phyloP scores from a whole-genome alignment of 2,113 vertebrate genomes.

The Typhlomys cinereus region DNA sequence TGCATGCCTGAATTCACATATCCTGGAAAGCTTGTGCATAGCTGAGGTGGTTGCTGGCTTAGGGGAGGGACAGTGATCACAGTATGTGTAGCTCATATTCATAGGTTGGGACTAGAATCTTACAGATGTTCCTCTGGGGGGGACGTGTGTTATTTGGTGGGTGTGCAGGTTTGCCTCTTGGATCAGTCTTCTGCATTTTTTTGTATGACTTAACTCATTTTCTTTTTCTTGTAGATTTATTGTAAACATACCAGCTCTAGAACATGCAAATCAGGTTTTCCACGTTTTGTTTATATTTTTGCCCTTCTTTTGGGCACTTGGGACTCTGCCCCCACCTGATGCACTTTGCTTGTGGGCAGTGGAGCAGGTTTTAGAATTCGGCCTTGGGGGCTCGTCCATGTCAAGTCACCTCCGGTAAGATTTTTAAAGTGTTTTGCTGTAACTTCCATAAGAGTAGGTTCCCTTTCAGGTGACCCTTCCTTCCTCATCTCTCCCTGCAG shows the following conservation, averaged over 20 bases:
- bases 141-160: not conserved
- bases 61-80: not conserved
- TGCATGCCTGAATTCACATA: not conserved
- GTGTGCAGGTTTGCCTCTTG: not conserved
- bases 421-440: slow-evolving; percentile 50
- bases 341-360: slow-evolving; percentile 95
- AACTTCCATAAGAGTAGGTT: slow-evolving; percentile 63
- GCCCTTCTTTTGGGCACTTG: slow-evolving; percentile 95
- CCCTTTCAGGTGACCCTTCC: slow-evolving; percentile 78
- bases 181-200: not conserved
- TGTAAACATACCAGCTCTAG: slow-evolving; percentile 87
- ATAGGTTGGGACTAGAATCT: not conserved
- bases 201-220: slow-evolving; percentile 71
- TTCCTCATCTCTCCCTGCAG: slow-evolving; percentile 84
- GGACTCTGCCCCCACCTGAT: slow-evolving; percentile 94
- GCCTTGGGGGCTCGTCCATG: slow-evolving; percentile 96
- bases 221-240: slow-evolving; percentile 88
- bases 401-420: slow-evolving; percentile 93
- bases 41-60: not conserved
- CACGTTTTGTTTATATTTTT: slow-evolving; percentile 94
- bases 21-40: not conserved
- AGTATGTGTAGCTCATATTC: not conserved
- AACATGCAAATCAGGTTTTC: slow-evolving; percentile 93
- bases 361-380: slow-evolving; percentile 95
- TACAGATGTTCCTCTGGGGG: not conserved